Evolutionary conservation across 2,113 vertebrate species (phyloP), one percentile per base, ranked within the genome.

Genomic region (Datnioides undecimradiatus): DNA sequence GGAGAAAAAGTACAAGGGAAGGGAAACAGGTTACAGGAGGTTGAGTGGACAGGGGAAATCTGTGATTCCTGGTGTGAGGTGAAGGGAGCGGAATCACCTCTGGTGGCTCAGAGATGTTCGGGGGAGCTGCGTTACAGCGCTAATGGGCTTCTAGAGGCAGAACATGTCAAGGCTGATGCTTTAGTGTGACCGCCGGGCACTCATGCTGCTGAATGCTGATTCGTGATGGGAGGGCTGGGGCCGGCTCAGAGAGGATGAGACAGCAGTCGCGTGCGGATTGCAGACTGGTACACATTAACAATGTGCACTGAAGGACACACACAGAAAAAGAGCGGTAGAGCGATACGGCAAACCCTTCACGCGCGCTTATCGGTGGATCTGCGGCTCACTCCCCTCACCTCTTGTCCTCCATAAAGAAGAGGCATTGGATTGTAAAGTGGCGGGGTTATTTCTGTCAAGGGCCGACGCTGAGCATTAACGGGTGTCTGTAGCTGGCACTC

Each of bases 151-250:
- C 64, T 52, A 69, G 60, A 70, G 63, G 72, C 76, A 75, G 84
- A 75, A 49, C 73, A 60, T 67, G 85, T 81, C 68, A 79, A 70
- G 73, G 77, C 70, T 60, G 80, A 73, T 38, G 59, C 52, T 86
- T 89, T 41, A 65, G 46, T 38, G 73, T 79, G 85, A 91, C 86
- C 68, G 58, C 79, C 66, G 65, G 33, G 45, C 78, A 73, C 60
- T 68, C 70, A 21, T 46, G 36, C 74, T 8, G 64, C 88, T 79
- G 85, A 90, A 91, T 85, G 80, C 83, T 91, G 92, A 92, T 87
- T 77, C 78, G 80, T 23, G 72, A 79, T 62, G 71, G 72, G 55
- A 64, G 52, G 57, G 80, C 27, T 16, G 69, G 46, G 72, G 77
- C 63, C 25, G 46, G 57, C 46, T 27, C 45, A 31, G 46, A 57